Evolutionary conservation across 2,797 vertebrate genomes (phyloP), one percentile per base, ranked within the genome.

Genomic region (Megalops cyprinoides): DNA sequence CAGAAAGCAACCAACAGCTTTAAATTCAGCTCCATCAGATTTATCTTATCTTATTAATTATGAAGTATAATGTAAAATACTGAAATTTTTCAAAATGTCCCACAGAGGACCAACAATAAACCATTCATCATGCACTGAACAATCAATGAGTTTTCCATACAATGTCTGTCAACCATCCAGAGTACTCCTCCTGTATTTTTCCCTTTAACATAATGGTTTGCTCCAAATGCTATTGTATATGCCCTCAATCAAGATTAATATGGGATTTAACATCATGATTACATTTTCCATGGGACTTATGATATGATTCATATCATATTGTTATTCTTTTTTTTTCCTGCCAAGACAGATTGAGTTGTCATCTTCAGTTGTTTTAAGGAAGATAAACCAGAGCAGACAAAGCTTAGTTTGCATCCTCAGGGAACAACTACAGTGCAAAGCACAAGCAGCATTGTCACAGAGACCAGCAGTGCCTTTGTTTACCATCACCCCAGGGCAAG

Each of bases 301-400:
- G 46, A 48, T 4, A 10, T 10, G 4, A 48, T 48, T 48, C 4
- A 48, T 4, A 48, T 34, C 0, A 0, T 31, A 3, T 12, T 62
- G 28, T 58, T 14, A 15, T 15, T 14, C 8, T 62, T 34, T 14
- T 31, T 14, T 5, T 34, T 31, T 62, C 25, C 60, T 62, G 60
- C 28, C 60, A 62, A 28, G 28, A 3, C 28, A 14, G 28, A 14
- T 25, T 31, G 60, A 23, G 55, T 44, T 80, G 46, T 65, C n/a
- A n/a, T n/a, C n/a, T n/a, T n/a, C n/a, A n/a, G 28, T 14, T 31
- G 58, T 34, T 62, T 62, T 58, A 15, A 3, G 28, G 34, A 3
- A 34, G 28, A 62, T n/a, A n/a, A n/a, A 4, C 34, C 28, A 34
- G 58, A 15, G 56, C 53, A 62, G 75, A 74, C 74, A 48, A 79